Percentiles rank a stretch among this genome's conserved stretches.
Conservation (phyloP, 2,797 vertebrate species). For the Alca torda region DNA sequence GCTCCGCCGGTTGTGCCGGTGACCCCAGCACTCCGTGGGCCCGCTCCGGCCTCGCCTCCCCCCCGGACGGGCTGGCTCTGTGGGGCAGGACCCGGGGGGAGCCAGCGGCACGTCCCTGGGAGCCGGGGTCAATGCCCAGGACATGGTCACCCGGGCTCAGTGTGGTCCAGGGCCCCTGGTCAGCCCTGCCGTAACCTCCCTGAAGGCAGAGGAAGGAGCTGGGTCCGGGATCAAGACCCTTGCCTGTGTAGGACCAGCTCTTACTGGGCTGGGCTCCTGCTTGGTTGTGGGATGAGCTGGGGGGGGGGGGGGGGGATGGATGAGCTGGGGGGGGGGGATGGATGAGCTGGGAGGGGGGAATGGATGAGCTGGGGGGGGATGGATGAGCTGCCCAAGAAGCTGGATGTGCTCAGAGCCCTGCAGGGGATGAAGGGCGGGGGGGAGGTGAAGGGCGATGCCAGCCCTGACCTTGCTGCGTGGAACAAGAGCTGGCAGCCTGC, state of each 20-base stretch:
- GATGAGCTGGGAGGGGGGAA: neutral
- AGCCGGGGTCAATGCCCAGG: neutral
- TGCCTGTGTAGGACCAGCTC: neutral
- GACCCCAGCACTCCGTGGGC: neutral
- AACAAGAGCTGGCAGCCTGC: neutral
- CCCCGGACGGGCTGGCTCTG: neutral
- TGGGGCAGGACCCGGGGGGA: neutral
- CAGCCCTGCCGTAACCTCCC: neutral
- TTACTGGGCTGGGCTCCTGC: neutral
- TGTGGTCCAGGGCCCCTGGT: neutral
- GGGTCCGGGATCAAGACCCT: neutral
- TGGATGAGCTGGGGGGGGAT: neutral
- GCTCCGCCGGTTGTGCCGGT: no score
- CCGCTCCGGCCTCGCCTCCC: neutral
- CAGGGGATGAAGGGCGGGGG: no score
- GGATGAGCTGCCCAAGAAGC: neutral
- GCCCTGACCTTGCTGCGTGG: neutral
- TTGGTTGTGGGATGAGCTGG: neutral
- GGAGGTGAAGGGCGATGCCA: neutral
- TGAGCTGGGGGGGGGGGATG: neutral
- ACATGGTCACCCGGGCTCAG: neutral
- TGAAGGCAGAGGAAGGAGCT: neutral
- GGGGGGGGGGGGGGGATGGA: neutral
- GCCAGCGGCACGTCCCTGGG: neutral
- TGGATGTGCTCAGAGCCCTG: neutral